Evolutionary conservation across 2,113 vertebrate species (phyloP).

Genomic region (Oryzias celebensis): DNA sequence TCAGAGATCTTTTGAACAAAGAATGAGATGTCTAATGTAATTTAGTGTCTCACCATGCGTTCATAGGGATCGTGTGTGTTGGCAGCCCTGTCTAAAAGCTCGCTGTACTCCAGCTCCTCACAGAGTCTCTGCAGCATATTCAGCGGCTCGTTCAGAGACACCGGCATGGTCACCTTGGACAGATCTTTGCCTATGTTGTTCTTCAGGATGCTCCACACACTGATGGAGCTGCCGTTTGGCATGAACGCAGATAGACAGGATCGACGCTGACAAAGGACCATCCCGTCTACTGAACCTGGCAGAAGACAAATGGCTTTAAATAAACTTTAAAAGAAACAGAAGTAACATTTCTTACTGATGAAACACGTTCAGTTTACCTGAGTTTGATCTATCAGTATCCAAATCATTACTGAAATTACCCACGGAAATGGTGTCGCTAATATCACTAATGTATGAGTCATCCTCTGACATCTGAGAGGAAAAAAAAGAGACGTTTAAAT

Average conservation of each 20-base stretch:
- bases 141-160: constrained; percentile 92
- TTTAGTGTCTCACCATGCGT: constrained; percentile 84
- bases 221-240: constrained; percentile 88
- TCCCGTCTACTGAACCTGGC: constrained; percentile 72
- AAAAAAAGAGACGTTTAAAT: constrained; percentile 8
- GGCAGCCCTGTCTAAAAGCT: constrained; percentile 88
- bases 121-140: constrained; percentile 95
- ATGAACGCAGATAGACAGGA: constrained; percentile 84
- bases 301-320: constrained; percentile 3
- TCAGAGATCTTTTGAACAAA: too few relatives aligned
- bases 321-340: neutral
- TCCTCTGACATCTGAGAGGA: constrained; percentile 88
- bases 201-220: constrained; percentile 95
- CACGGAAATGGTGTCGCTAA: constrained; percentile 95
- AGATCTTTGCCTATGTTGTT: constrained; percentile 98
- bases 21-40: too few relatives aligned
- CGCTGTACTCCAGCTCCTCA: constrained; percentile 97
- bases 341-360: neutral
- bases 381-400: constrained; percentile 84
- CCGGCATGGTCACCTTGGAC: constrained; percentile 97
- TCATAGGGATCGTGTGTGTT: constrained; percentile 79
- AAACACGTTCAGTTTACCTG: constrained; percentile 72
- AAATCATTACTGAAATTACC: constrained; percentile 90
- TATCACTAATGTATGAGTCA: constrained; percentile 94
- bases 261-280: constrained; percentile 68